A percentile compares a stretch with the other conserved stretches of the same genome.
Evolutionary conservation across 1,140 invertebrate species (phyloP).

Genomic region (Brachionus rotundiformis): DNA sequence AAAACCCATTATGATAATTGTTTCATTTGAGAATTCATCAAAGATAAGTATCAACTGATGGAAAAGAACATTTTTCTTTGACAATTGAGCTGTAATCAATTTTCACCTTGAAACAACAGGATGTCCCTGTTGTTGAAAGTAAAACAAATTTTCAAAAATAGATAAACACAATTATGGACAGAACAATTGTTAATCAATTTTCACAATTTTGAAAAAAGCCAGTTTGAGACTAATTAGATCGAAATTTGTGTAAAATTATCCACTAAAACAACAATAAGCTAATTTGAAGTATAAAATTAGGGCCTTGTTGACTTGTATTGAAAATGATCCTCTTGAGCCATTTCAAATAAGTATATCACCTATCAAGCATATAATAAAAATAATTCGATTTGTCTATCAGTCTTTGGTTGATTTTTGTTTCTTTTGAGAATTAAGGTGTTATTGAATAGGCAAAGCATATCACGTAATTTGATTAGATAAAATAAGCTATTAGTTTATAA

Average conservation of each 20-base stretch:
- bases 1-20: no score
- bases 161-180: background rate
- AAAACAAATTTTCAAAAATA: slow-evolving; percentile 3
- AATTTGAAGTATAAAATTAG: background rate
- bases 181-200: slow-evolving; percentile 42
- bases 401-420: background rate
- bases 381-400: background rate
- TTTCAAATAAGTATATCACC: slow-evolving; percentile 38
- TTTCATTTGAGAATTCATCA: background rate
- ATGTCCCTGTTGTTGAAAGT: background rate
- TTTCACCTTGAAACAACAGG: slow-evolving; percentile 36
- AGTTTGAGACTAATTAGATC: slow-evolving; percentile 35
- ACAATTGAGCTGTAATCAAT: background rate
- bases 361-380: slow-evolving; percentile 22
- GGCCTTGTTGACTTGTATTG: background rate
- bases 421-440: background rate
- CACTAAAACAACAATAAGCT: background rate
- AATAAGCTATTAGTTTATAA: background rate
- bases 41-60: background rate
- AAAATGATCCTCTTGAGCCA: slow-evolving; percentile 29
- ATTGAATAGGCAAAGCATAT: background rate
- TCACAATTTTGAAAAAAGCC: background rate
- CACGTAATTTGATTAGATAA: background rate
- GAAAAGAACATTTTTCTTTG: background rate
- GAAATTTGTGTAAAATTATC: slow-evolving; percentile 30